These are phyloP conservation scores for Lates japonicus DNA, from an alignment of 2,797 vertebrate species.

Conservation along the genomic window DNA sequence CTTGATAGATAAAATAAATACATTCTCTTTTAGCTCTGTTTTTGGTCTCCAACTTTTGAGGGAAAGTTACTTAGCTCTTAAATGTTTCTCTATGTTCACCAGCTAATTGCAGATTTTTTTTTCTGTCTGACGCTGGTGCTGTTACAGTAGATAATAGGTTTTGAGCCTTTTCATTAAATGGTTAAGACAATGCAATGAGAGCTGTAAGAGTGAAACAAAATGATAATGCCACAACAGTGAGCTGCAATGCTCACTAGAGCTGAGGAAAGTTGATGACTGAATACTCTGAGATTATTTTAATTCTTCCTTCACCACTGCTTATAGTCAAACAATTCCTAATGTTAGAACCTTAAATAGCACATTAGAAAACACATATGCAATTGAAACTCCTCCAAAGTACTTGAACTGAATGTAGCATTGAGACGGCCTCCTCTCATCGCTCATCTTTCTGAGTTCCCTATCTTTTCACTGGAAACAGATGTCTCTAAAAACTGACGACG, in stretches of 20 bases:
- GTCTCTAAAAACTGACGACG: conserved; percentile 45
- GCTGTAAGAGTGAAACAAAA: not conserved
- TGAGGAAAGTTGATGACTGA: too few species aligned
- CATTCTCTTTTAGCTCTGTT: too few species aligned
- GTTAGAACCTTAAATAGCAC: not conserved
- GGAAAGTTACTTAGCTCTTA: not conserved
- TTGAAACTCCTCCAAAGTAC: conserved; percentile 23
- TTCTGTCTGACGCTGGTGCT: not conserved
- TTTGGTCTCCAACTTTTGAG: not conserved
- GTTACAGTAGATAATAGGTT: not conserved
- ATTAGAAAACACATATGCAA: conserved; percentile 29
- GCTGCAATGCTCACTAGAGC: too few species aligned
- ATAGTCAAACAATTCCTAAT: not conserved
- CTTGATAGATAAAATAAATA: too few species aligned
- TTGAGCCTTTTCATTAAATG: not conserved
- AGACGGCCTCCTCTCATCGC: conserved; percentile 9
- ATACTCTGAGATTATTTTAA: too few species aligned
- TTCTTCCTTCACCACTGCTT: not conserved
- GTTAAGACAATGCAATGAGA: not conserved
- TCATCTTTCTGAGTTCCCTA: conserved; percentile 18
- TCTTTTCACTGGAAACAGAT: conserved; percentile 65
- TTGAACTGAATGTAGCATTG: not conserved
- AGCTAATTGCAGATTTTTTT: not conserved
- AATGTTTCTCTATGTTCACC: not conserved
- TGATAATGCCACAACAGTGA: not conserved